Evolutionary conservation across 2,797 vertebrate species (phyloP).

Genomic region (Syndactyla subalaris): DNA sequence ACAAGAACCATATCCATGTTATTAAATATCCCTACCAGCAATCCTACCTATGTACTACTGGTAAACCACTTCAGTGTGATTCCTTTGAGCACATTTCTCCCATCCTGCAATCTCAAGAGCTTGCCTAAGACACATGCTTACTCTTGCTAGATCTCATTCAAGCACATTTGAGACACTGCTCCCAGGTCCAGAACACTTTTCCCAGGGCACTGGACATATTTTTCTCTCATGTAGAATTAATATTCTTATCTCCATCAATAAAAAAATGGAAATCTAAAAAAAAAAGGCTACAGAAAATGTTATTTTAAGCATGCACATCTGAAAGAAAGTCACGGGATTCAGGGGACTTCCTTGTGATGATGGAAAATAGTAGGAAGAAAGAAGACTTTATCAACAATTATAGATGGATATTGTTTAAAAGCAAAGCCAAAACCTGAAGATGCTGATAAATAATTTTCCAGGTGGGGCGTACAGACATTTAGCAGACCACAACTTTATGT

Average conservation of each 20-base stretch:
- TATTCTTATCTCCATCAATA: background rate
- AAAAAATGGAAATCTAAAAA: background rate
- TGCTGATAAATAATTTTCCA: background rate
- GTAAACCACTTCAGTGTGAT: background rate
- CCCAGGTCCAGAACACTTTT: background rate
- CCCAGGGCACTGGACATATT: background rate
- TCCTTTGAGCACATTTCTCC: background rate
- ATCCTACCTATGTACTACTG: background rate
- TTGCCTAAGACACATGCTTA: background rate
- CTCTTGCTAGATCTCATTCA: background rate
- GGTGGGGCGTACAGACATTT: background rate
- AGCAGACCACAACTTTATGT: background rate
- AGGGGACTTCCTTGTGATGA: background rate
- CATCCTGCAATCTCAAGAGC: background rate
- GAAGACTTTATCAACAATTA: background rate
- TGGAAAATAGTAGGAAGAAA: background rate
- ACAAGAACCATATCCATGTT: conserved; percentile 25
- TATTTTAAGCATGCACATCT: background rate
- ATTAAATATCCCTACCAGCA: conserved; percentile 37
- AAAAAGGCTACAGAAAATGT: background rate
- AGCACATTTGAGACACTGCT: background rate
- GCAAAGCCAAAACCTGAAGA: background rate
- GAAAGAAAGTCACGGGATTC: background rate
- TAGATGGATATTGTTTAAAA: background rate
- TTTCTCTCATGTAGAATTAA: background rate